phyloP scores from a whole-genome alignment of 2,113 vertebrate genomes.

The Acanthochromis polyacanthus region DNA sequence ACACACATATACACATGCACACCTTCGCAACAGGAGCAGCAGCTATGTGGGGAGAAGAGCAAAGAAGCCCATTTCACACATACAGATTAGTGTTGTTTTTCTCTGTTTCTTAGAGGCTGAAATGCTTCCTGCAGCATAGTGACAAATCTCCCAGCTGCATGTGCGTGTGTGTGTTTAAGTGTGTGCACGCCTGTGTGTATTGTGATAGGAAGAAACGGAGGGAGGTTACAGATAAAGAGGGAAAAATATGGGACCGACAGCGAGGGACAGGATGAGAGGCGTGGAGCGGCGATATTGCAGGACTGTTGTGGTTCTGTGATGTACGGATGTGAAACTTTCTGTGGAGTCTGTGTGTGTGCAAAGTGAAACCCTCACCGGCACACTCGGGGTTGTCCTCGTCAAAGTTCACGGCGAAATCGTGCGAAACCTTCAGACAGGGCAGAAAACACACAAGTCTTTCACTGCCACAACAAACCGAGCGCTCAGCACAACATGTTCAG shows the following conservation, averaged over 20 bases:
- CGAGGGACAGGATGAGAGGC: conserved; percentile 27
- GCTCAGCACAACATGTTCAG: conserved; percentile 39
- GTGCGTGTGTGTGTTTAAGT: conserved; percentile 18
- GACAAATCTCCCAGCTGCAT: conserved; percentile 57
- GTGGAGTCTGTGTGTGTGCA: not conserved
- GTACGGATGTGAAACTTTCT: conserved; percentile 12
- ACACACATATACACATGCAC: not conserved
- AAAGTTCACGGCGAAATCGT: conserved; percentile 99
- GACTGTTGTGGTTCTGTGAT: conserved; percentile 25
- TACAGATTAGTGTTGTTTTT: conserved; percentile 82
- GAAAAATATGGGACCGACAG: conserved; percentile 49
- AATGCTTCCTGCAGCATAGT: conserved; percentile 68
- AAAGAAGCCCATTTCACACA: conserved; percentile 80
- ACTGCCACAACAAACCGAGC: conserved; percentile 8
- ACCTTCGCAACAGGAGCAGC: conserved; percentile 30
- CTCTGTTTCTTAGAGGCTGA: conserved; percentile 55
- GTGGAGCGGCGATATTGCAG: not conserved
- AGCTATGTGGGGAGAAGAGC: conserved; percentile 51
- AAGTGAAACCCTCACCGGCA: conserved; percentile 80
- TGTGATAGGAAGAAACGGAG: conserved; percentile 18
- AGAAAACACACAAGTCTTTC: conserved; percentile 46
- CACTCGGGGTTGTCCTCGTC: conserved; percentile 99
- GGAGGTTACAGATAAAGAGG: conserved; percentile 21
- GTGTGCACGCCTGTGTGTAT: conserved; percentile 9
- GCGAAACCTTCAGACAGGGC: conserved; percentile 89